phyloP scores from a whole-genome alignment of 1,140 invertebrate genomes.

The Penaeus indicus region DNA sequence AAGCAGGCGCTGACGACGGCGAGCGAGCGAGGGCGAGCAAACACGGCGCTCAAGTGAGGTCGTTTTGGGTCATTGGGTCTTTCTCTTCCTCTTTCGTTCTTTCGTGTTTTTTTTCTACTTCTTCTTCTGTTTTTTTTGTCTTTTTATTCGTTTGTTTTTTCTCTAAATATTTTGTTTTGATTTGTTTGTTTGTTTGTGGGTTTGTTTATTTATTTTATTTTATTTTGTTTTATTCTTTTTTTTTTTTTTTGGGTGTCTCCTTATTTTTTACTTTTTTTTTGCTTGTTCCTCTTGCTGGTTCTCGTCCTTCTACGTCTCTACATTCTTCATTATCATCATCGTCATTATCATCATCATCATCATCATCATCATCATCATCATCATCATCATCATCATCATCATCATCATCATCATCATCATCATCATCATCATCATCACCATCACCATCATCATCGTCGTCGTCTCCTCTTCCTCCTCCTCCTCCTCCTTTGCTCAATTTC shows the following conservation, averaged over 20 bases:
- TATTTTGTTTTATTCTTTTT: not conserved
- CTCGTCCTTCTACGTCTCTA: not conserved
- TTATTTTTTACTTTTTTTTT: not conserved
- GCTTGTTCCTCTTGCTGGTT: not conserved
- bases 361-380: constrained; percentile 19
- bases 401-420: constrained; percentile 7
- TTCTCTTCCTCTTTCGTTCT: too few species aligned
- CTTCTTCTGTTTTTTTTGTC: too few species aligned
- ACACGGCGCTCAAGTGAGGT: too few species aligned
- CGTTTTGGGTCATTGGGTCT: too few species aligned
- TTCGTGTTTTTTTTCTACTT: too few species aligned
- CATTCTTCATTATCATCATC: not conserved
- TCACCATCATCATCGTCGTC: constrained; percentile 6
- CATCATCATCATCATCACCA: constrained; percentile 20
- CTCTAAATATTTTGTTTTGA: too few species aligned
- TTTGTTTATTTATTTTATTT: not conserved
- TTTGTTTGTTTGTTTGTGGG: too few species aligned
- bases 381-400: constrained; percentile 11
- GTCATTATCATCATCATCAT: not conserved
- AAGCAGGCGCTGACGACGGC: too few species aligned
- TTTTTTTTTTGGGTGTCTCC: not conserved
- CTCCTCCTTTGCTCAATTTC: not conserved
- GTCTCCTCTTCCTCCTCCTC: not conserved
- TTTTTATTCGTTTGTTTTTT: too few species aligned
- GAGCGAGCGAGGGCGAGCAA: too few species aligned